Percentiles rank a stretch among this genome's conserved stretches.
Conservation (phyloP, 2,113 vertebrate genomes). For the Crocuta crocuta region DNA sequence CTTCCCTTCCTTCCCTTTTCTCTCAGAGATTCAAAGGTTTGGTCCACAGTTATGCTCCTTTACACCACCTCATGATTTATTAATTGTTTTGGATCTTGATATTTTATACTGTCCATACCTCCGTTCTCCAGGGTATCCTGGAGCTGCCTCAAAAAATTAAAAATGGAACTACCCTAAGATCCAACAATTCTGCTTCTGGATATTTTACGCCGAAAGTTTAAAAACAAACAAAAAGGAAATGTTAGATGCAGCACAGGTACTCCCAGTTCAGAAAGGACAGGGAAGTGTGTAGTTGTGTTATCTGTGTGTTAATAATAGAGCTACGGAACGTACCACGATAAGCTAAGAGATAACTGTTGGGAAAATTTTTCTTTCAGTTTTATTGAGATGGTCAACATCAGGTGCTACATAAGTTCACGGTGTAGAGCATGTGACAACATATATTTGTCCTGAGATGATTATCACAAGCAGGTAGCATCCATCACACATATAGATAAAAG, state of each 20-base stretch:
- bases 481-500: not conserved
- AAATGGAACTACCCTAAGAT: not conserved
- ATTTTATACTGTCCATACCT: not conserved
- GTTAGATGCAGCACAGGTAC: not conserved
- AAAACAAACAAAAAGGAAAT: not conserved
- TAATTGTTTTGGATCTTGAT: not conserved
- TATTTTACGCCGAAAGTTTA: not conserved
- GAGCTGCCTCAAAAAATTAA: not conserved
- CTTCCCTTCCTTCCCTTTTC: not conserved
- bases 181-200: no score
- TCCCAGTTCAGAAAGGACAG: not conserved
- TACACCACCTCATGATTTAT: not conserved
- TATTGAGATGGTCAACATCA: not conserved
- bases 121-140: no score
- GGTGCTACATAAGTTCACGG: not conserved
- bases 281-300: not conserved
- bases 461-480: not conserved
- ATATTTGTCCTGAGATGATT: not conserved
- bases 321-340: not conserved
- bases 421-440: not conserved
- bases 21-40: not conserved
- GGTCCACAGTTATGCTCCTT: not conserved
- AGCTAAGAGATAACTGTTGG: not conserved
- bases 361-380: not conserved
- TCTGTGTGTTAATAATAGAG: not conserved